Percentiles rank a stretch among this genome's conserved stretches.
phyloP scores from a whole-genome alignment of 64 coral and sea anemone genomes.

The Pocillopora verrucosa region DNA sequence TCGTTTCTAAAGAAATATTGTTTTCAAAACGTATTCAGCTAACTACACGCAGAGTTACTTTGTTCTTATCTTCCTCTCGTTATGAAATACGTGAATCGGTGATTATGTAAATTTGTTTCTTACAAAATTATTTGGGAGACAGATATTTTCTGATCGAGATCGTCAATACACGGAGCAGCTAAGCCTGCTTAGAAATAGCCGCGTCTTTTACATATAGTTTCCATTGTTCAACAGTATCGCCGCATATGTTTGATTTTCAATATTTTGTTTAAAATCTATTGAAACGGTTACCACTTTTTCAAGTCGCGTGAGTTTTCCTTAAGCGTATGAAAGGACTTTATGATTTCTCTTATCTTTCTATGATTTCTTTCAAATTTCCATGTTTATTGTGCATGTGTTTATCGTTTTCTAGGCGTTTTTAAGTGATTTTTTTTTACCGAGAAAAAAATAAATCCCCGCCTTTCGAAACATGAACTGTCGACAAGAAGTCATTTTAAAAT shows the following conservation, averaged over 20 bases:
- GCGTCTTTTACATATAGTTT: too few species aligned
- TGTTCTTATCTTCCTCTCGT: not conserved
- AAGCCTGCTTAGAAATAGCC: too few species aligned
- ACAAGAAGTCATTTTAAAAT: not conserved
- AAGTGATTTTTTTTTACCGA: constrained; percentile 1
- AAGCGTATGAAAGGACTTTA: not conserved
- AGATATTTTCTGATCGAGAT: not conserved
- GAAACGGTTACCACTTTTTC: not conserved
- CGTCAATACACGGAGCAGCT: not conserved
- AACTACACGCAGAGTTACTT: not conserved
- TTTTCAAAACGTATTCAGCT: not conserved
- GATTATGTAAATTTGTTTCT: not conserved
- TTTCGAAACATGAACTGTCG: not conserved
- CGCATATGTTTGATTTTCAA: too few species aligned
- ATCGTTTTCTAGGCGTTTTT: not conserved
- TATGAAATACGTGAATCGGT: not conserved
- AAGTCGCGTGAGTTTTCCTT: not conserved
- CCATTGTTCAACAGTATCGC: too few species aligned
- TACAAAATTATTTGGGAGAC: not conserved
- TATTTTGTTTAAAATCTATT: too few species aligned
- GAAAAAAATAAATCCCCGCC: not conserved
- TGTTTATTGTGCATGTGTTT: not conserved
- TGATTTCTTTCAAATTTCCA: not conserved
- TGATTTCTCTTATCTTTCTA: not conserved
- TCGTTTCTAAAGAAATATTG: not conserved